A percentile compares a stretch with the other conserved stretches of the same genome.
phyloP scores from a whole-genome alignment of 2,113 vertebrate genomes.

The Chloropsis cyanopogon region DNA sequence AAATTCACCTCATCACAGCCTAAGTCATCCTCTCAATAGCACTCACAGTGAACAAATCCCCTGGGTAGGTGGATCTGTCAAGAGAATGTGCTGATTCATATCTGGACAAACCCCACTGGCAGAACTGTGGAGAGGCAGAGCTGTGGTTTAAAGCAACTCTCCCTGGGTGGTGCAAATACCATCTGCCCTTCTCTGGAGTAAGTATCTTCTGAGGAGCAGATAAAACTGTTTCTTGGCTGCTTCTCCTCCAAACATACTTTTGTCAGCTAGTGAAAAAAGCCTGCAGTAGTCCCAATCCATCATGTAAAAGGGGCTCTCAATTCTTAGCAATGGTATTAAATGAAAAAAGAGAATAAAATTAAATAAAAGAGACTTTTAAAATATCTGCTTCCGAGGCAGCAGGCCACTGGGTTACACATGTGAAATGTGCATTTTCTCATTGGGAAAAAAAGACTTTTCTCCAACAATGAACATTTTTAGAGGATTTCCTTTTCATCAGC shows the following conservation, averaged over 20 bases:
- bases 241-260: neutral
- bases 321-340: neutral
- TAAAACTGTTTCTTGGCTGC: neutral
- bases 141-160: neutral
- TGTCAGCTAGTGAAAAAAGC: rapidly evolving
- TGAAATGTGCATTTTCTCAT: neutral
- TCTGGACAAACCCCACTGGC: neutral
- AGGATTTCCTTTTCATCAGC: neutral
- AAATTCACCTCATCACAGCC: neutral
- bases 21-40: neutral
- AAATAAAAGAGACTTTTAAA: neutral
- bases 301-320: neutral
- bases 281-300: neutral
- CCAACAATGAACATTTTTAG: neutral
- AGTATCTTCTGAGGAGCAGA: neutral
- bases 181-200: neutral
- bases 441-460: neutral
- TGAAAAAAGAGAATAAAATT: too few species aligned
- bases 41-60: neutral
- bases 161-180: neutral
- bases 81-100: neutral
- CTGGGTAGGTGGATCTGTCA: neutral
- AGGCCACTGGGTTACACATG: neutral
- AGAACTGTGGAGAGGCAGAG: neutral
- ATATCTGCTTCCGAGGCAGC: neutral